Evolutionary conservation across 2,888 invertebrate species (phyloP), one percentile per base, ranked within the genome.

Genomic region (Autographa gamma): DNA sequence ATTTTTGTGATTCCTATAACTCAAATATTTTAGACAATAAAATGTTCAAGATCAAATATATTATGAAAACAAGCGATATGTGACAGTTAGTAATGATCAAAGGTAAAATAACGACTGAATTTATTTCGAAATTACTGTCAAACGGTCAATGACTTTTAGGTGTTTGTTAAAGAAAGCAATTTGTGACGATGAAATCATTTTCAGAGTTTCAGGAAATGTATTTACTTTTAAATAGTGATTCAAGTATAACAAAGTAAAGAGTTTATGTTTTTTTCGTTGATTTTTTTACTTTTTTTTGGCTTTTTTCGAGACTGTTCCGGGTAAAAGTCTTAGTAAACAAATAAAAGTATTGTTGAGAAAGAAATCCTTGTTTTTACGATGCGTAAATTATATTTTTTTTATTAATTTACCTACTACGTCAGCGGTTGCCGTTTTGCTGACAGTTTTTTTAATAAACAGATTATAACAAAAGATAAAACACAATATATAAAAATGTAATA

Each of bases 31-130:
- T 7, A n/a, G n/a, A 48, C 48, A n/a, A 48, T 48, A n/a, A 48
- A 48, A 48, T n/a, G 48, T n/a, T n/a, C 6, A n/a, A 43, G 48
- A 48, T 48, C n/a, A n/a, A 48, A 43, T 43, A 43, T 16, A 16
- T 43, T 48, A 48, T 6, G n/a, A n/a, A 48, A n/a, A 0, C 5
- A 6, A 6, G 2, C 16, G 48, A 16, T 16, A 6, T n/a, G 8
- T 48, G 48, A 48, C 48, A 48, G 48, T n/a, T 48, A n/a, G 48
- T 48, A 48, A n/a, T n/a, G 48, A 48, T n/a, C 48, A 48, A 48
- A 48, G 48, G 48, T 48, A 48, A 48, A 48, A 48, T n/a, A 48
- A 16, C 48, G 14, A 14, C 16, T 43, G 13, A 41, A 41, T 38
- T 38, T 38, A 48, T 48, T 48, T 48, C n/a, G 48, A 8, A n/a